Evolutionary conservation across 2,113 vertebrate genomes (phyloP).

Genomic region (Copsychus sechellarum): DNA sequence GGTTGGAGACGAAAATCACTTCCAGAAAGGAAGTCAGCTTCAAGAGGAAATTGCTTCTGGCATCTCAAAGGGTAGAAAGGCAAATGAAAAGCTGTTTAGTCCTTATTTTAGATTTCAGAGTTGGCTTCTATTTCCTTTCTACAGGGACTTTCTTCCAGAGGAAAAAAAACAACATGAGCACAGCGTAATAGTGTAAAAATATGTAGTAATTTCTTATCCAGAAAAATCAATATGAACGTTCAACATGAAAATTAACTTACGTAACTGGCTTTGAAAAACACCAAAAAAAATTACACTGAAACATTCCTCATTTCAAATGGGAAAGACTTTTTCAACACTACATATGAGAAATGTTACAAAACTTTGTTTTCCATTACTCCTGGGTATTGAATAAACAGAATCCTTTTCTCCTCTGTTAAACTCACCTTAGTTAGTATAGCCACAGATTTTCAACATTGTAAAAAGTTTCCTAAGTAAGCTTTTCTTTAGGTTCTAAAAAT

Average conservation of each 20-base stretch:
- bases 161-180: background rate
- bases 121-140: constrained; percentile 53
- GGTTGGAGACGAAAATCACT: constrained; percentile 76
- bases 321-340: background rate
- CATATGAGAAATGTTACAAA: background rate
- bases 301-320: background rate
- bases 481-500: background rate
- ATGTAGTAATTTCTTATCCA: background rate
- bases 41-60: constrained; percentile 75
- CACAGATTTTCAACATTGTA: background rate
- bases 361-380: background rate
- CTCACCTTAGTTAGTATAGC: background rate
- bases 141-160: background rate
- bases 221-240: background rate
- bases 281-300: background rate
- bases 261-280: background rate
- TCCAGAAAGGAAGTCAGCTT: constrained; percentile 79
- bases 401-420: background rate
- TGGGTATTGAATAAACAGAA: background rate
- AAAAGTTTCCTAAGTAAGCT: background rate
- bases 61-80: constrained; percentile 69
- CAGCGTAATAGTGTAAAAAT: background rate
- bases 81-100: constrained; percentile 60
- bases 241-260: background rate
- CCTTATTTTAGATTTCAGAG: constrained; percentile 52